These are phyloP conservation scores for Rhadina sibilatrix DNA, from an alignment of 2,113 vertebrate species.

Conservation along the genomic window DNA sequence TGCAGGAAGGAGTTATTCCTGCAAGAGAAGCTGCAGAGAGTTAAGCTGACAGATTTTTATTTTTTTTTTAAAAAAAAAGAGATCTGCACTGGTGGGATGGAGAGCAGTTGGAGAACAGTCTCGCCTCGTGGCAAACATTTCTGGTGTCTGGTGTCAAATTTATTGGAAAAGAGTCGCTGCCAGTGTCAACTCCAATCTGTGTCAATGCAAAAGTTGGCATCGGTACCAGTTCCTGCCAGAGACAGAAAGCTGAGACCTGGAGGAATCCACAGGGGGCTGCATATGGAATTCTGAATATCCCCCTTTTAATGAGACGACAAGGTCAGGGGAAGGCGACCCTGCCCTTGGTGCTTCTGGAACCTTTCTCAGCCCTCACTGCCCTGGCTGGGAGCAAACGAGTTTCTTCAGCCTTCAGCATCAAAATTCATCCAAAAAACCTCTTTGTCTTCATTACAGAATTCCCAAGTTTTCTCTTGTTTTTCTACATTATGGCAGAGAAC, in stretches of 20 bases:
- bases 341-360: neutral
- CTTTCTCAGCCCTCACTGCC: neutral
- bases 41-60: neutral
- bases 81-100: neutral
- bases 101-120: neutral
- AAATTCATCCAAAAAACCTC: neutral
- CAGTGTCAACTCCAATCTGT: neutral
- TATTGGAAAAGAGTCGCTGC: neutral
- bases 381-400: accelerated
- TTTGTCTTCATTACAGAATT: neutral
- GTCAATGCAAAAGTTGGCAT: neutral
- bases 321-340: neutral
- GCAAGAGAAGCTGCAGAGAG: neutral
- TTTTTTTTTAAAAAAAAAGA: neutral
- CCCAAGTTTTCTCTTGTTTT: neutral
- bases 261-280: neutral
- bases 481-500: neutral
- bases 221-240: neutral
- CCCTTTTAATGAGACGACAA: neutral
- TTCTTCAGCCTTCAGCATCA: neutral
- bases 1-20: neutral
- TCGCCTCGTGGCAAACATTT: neutral
- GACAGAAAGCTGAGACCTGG: neutral
- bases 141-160: neutral
- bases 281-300: neutral